Percentiles rank a stretch among this genome's conserved stretches.
Conservation (phyloP, 2,888 invertebrate genomes). For the Tyria jacobaeae region DNA sequence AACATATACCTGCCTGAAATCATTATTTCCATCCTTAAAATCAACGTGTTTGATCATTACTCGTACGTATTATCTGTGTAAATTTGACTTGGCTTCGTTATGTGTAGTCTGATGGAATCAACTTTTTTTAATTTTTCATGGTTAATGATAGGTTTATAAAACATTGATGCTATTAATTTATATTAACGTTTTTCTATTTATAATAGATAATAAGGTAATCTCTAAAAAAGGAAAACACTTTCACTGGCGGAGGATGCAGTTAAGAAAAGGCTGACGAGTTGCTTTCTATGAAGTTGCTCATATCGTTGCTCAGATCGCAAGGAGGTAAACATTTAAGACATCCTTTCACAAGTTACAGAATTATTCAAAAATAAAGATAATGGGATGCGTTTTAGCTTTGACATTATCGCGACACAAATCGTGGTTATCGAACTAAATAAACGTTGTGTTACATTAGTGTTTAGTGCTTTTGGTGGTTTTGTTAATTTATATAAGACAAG, state of each 20-base stretch:
- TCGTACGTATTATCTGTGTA: background rate
- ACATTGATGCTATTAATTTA: no score
- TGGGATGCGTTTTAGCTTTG: no score
- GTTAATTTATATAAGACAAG: no score
- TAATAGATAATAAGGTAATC: no score
- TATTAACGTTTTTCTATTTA: no score
- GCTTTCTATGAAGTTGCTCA: background rate
- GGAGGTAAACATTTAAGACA: no score
- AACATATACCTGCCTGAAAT: background rate
- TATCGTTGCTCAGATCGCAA: no score
- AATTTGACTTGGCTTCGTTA: background rate
- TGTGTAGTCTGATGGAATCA: background rate
- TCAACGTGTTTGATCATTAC: background rate
- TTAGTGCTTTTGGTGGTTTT: background rate
- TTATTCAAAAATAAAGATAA: background rate
- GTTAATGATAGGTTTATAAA: no score
- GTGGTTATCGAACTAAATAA: background rate
- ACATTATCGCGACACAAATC: no score
- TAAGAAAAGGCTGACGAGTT: background rate
- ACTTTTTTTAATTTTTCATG: background rate
- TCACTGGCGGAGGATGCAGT: no score
- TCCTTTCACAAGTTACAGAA: background rate
- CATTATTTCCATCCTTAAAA: background rate
- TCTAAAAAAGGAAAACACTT: no score
- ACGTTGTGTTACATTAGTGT: background rate